Evolutionary conservation across 2,113 vertebrate species (phyloP).

Genomic region (Dasypus novemcinctus): DNA sequence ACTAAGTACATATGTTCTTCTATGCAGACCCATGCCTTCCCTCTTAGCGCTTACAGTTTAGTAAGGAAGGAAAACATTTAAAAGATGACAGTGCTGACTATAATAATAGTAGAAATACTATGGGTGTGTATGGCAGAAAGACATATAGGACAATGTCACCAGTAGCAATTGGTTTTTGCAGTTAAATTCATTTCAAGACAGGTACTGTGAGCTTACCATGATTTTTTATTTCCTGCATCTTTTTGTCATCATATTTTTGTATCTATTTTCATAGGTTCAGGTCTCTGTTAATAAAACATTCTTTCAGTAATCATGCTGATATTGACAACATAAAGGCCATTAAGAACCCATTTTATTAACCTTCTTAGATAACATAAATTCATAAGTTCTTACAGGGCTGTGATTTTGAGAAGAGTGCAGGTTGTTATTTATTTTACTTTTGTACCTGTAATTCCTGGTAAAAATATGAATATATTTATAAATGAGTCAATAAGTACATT

Average conservation of each 20-base stretch:
- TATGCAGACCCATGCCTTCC: fast-evolving
- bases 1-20: background rate
- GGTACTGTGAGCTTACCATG: background rate
- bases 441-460: background rate
- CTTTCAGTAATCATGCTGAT: background rate
- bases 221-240: background rate
- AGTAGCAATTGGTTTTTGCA: background rate
- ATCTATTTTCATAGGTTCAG: background rate
- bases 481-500: background rate
- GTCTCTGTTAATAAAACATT: background rate
- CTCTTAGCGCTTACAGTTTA: background rate
- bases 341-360: background rate
- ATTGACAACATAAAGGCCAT: background rate
- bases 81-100: background rate
- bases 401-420: background rate
- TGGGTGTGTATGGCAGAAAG: background rate
- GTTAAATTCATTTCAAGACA: background rate
- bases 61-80: background rate
- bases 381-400: background rate
- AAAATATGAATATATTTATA: background rate
- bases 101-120: background rate
- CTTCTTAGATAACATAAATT: background rate
- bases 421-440: background rate
- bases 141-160: background rate
- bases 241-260: background rate